These are phyloP conservation scores for Cantharis nigra DNA, from an alignment of 2,888 invertebrate genomes.

Conservation along the genomic window DNA sequence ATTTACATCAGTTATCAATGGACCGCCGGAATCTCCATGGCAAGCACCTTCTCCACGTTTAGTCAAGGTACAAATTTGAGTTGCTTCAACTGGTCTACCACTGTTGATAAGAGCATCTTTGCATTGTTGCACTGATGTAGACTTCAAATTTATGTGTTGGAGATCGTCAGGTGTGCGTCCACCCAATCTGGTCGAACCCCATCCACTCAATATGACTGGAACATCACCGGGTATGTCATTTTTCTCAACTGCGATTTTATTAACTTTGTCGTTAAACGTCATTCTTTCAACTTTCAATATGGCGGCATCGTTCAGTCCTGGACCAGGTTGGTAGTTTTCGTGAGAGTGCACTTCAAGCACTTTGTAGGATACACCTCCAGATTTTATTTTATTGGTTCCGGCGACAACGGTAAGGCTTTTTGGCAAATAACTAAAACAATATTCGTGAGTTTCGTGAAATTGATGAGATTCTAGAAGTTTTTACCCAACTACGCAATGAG, in stretches of 20 bases:
- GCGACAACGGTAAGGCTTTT: neutral
- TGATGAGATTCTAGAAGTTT: neutral
- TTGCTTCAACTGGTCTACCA: constrained; percentile 50
- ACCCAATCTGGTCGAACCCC: constrained; percentile 16
- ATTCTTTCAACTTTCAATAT: constrained; percentile 9
- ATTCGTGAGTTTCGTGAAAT: neutral
- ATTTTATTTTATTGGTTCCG: neutral
- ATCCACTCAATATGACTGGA: constrained; percentile 22
- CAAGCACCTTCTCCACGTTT: constrained; percentile 63
- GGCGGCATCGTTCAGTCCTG: neutral
- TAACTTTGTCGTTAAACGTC: constrained; percentile 16
- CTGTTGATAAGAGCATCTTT: neutral
- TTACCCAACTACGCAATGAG: constrained; percentile 37
- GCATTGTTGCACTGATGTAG: constrained; percentile 60
- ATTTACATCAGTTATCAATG: constrained; percentile 51
- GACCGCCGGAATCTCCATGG: constrained; percentile 63
- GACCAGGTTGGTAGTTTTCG: neutral
- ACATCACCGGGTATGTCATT: constrained; percentile 11
- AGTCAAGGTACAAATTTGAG: constrained; percentile 65
- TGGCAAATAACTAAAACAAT: neutral
- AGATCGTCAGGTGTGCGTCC: constrained; percentile 60
- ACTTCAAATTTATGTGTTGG: constrained; percentile 59
- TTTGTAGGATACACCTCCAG: neutral
- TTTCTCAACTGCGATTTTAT: constrained; percentile 20
- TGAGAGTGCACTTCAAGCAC: neutral